Evolutionary conservation across 2,113 vertebrate species (phyloP), one percentile per base, ranked within the genome.

Genomic region (Plestiodon gilberti): DNA sequence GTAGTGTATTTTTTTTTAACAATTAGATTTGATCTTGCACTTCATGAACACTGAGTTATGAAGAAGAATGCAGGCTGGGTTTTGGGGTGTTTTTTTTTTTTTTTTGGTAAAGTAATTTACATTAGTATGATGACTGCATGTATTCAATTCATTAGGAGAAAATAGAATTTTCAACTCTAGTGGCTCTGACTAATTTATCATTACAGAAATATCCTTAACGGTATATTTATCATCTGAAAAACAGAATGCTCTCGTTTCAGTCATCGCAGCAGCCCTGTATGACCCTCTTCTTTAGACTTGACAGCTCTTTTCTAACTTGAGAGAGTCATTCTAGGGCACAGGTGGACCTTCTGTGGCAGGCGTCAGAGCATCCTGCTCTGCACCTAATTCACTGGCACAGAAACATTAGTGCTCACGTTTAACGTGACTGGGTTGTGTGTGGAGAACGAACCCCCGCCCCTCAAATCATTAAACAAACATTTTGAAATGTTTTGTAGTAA

Each of bases 91-190:
- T n/a, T n/a, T n/a, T n/a, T 48, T 48, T 48, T 48, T 48, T 48
- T 48, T 89, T 78, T 71, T 78, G 35, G 78, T 90, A 85, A 95
- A 86, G 83, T 65, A 81, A 87, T 90, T 90, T 93, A 86, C 75
- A 86, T 55, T 74, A 15, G 57, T 91, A 84, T 90, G 77, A 92
- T 74, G 87, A 91, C 71, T 91, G 57, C 80, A 79, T 90, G 15
- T 71, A 77, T 88, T 83, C 33, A 89, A 76, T 86, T 95, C 81
- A 93, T 93, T 90, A 90, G 70, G 14, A 89, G 55, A 89, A 95
- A 96, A 92, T 23, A 83, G 79, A 89, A 92, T 90, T 90, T 94
- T 95, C 52, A 86, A 83, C 62, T 87, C 15, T 43, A 89, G 30
- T 61, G 84, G 87, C 78, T 59, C 14, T 81, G 76, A 43, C 82